These are phyloP conservation scores for Climacteris rufus DNA, from an alignment of 2,113 vertebrate genomes.

Conservation along the genomic window DNA sequence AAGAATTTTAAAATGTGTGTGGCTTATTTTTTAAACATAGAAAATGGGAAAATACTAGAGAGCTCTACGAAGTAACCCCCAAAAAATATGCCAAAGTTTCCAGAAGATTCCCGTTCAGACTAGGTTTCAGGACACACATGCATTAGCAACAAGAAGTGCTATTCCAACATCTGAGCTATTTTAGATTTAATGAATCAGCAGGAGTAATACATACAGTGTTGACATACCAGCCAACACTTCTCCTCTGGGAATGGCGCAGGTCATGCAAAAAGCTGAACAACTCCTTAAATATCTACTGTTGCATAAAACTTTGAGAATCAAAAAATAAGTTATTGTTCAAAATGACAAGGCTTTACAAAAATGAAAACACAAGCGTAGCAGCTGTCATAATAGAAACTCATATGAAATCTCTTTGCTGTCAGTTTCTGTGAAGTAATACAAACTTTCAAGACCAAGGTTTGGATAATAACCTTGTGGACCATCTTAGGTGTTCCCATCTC, in stretches of 20 bases:
- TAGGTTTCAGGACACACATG: neutral
- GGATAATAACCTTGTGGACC: neutral
- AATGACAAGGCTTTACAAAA: conserved; percentile 18
- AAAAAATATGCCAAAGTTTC: neutral
- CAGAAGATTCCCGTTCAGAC: neutral
- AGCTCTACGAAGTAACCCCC: neutral
- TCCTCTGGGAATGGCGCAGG: neutral
- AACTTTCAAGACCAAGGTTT: neutral
- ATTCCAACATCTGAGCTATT: neutral
- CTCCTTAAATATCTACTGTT: neutral
- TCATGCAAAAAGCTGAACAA: neutral
- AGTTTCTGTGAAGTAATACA: neutral
- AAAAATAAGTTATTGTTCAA: conserved; percentile 23
- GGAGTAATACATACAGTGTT: neutral
- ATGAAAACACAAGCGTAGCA: neutral
- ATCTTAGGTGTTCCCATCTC: neutral
- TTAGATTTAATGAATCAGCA: conserved; percentile 8
- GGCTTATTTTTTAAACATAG: neutral
- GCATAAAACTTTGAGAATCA: neutral
- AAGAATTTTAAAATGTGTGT: neutral
- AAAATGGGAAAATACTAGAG: neutral
- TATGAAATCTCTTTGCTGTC: neutral
- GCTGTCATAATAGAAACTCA: conserved; percentile 7
- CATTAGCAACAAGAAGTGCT: neutral
- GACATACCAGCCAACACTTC: neutral